Evolutionary conservation across 2,888 invertebrate genomes (phyloP).

Genomic region (Idaea straminata): DNA sequence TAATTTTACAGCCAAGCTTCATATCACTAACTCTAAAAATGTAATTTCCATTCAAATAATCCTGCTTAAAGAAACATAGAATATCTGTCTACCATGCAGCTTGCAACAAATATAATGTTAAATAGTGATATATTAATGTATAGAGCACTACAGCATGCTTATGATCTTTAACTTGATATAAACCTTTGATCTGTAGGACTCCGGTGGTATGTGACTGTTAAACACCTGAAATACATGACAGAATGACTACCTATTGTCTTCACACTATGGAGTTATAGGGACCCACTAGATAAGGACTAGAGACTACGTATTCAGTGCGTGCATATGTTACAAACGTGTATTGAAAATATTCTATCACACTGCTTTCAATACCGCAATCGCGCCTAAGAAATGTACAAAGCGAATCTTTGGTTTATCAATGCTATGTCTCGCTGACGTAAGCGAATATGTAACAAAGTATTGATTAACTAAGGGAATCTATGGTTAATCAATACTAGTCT

Average conservation of each 20-base stretch:
- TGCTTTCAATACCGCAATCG: background rate
- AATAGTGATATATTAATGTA: constrained; percentile 42
- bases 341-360: background rate
- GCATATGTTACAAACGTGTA: background rate
- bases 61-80: background rate
- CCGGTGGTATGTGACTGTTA: constrained; percentile 97
- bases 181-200: constrained; percentile 95
- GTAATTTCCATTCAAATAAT: background rate
- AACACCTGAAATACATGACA: constrained; percentile 89
- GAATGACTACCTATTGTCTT: constrained; percentile 66
- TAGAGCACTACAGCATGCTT: constrained; percentile 73
- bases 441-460: no score
- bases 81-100: constrained; percentile 56
- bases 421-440: no score
- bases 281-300: background rate
- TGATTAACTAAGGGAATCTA: no score
- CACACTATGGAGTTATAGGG: background rate
- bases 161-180: constrained; percentile 81
- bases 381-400: background rate
- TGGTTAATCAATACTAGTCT: no score
- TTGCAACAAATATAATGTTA: constrained; percentile 44
- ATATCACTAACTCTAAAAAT: background rate
- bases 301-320: background rate
- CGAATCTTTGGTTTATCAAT: no score
- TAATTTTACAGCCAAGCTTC: constrained; percentile 25